These are phyloP conservation scores for Stenodera caucasica DNA, from an alignment of 2,888 invertebrate genomes.

Conservation along the genomic window DNA sequence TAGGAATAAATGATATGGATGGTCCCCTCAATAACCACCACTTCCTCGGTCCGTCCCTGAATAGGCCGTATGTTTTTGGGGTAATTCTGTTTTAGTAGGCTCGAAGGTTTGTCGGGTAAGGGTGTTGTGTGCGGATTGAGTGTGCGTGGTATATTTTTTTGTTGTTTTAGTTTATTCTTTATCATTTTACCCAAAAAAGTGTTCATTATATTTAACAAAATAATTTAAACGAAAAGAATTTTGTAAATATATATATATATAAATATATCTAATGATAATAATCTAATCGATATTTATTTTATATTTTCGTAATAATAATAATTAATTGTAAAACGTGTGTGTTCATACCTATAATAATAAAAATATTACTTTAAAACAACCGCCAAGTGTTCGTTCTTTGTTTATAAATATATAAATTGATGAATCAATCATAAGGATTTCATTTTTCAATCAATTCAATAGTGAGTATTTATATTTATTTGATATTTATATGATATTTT, in stretches of 20 bases:
- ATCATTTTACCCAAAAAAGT: conserved; percentile 38
- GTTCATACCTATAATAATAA: neutral
- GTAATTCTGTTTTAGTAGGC: conserved; percentile 50
- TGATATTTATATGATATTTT: neutral
- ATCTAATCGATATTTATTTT: neutral
- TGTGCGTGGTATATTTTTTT: conserved; percentile 42
- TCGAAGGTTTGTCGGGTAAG: conserved; percentile 50
- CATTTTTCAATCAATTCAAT: conserved; percentile 7
- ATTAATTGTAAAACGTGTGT: conserved; percentile 1
- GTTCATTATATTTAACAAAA: conserved; percentile 11
- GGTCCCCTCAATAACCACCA: conserved; percentile 37
- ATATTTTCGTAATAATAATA: neutral
- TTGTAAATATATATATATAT: neutral
- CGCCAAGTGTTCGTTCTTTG: conserved; percentile 6
- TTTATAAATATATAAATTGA: neutral
- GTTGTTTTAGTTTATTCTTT: conserved; percentile 49
- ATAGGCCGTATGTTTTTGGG: conserved; percentile 46
- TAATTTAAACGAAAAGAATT: neutral
- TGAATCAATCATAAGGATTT: neutral
- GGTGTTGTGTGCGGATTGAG: conserved; percentile 45
- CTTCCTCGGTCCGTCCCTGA: conserved; percentile 48
- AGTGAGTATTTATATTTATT: conserved; percentile 4
- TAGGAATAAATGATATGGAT: conserved; percentile 19
- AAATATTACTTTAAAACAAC: neutral
- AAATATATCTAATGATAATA: neutral